Evolutionary conservation across 2,888 invertebrate genomes (phyloP), one percentile per base, ranked within the genome.

Genomic region (Pollenia amentaria): DNA sequence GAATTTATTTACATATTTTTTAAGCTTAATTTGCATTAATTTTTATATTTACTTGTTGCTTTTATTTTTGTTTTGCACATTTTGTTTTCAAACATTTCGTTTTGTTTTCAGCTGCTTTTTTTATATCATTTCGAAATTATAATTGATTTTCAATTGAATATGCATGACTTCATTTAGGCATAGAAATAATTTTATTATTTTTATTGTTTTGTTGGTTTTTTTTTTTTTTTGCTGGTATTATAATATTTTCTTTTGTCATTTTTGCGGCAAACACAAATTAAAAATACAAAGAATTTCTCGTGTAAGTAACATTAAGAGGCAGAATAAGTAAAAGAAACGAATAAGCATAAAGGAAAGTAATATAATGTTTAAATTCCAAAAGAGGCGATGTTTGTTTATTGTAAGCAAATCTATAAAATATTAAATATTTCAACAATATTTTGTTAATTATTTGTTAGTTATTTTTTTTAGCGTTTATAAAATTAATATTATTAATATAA

Each of bases 151-250:
- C 91, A 91, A 91, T 91, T 91, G 91, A 88, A 90, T 90, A 89
- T 90, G 91, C 91, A 91, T 91, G 91, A 91, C 91, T 91, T 91
- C 91, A 90, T 91, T 91, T 91, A 91, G 91, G 89, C 90, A 89
- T 89, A 88, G 85, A 90, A 67, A 76, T 60, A 29, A 29, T 42
- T 18, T 21, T 60, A 16, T 62, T 53, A 48, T 67, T 38, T 18
- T 64, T 42, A 10, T 60, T 69, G 75, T 69, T 29, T 29, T 16
- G 40, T 67, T 53, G 64, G 14, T 12, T 42, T 70, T 16, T n/a
- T 12, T 53, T 7, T 1, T 16, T 53, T 18, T 16, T 1, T 40
- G 14, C n/a, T 12, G 11, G 16, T 21, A 42, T n/a, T 46, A 29
- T 10, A 46, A 29, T 29, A 67, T 21, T 44, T 76, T 42, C 53